Percentiles rank a stretch among this genome's conserved stretches.
phyloP scores from a whole-genome alignment of 2,888 invertebrate species.

The Drosophila emarginata region DNA sequence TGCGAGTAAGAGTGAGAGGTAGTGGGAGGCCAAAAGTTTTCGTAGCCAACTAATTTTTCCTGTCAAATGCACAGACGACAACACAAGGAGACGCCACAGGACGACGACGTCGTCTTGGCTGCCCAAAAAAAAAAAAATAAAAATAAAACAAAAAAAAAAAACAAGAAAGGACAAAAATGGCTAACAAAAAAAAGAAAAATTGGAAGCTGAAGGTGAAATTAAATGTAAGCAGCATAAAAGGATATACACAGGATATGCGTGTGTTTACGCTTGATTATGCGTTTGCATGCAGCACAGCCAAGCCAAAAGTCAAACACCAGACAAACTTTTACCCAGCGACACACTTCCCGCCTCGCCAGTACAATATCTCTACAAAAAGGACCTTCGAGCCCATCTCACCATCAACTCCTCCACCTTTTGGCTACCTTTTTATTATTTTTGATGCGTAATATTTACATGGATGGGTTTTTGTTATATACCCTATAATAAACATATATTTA shows the following conservation, averaged over 20 bases:
- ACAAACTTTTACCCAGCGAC: slow-evolving; percentile 55
- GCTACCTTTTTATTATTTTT: slow-evolving; percentile 63
- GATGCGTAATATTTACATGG: slow-evolving; percentile 72
- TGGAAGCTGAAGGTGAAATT: slow-evolving; percentile 69
- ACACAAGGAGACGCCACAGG: slow-evolving; percentile 43
- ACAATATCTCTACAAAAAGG: background rate
- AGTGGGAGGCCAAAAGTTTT: slow-evolving; percentile 68
- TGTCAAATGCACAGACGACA: slow-evolving; percentile 76
- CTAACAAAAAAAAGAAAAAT: slow-evolving; percentile 17
- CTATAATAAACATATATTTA: background rate
- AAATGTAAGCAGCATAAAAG: slow-evolving; percentile 69
- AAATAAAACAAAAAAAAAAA: slow-evolving; percentile 16
- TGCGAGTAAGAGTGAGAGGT: slow-evolving; percentile 18
- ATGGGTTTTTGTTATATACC: slow-evolving; percentile 37
- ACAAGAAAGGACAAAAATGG: slow-evolving; percentile 26
- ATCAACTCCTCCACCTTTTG: slow-evolving; percentile 32
- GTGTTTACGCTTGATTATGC: slow-evolving; percentile 71
- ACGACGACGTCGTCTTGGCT: slow-evolving; percentile 49
- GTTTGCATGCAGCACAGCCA: slow-evolving; percentile 72
- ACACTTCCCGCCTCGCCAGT: background rate
- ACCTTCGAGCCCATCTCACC: background rate
- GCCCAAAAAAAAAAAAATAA: slow-evolving; percentile 46
- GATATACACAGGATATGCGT: slow-evolving; percentile 57
- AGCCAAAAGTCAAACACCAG: slow-evolving; percentile 74
- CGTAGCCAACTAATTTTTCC: slow-evolving; percentile 77